phyloP scores from a whole-genome alignment of 53 echinoderm and acorn worm species.

The Paracentrotus lividus region DNA sequence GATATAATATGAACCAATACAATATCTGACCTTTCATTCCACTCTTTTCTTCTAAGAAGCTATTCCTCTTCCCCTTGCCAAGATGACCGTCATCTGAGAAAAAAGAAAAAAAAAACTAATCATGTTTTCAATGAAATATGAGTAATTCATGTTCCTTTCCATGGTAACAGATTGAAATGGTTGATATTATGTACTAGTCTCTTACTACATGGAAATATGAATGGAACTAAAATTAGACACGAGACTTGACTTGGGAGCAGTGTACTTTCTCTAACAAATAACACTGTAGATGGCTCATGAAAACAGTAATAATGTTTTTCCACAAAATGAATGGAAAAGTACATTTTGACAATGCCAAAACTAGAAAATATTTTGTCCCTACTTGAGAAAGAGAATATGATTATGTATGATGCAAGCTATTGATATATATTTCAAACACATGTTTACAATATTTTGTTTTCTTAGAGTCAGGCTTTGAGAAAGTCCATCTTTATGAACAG shows the following conservation, averaged over 20 bases:
- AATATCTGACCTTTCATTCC: slow-evolving; percentile 94
- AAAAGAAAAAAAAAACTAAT: not conserved
- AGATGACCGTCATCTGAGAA: slow-evolving; percentile 68
- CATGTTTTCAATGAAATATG: not conserved
- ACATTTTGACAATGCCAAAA: not conserved
- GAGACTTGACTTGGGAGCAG: not conserved
- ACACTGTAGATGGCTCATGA: not conserved
- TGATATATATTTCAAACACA: no score
- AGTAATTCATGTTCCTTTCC: not conserved
- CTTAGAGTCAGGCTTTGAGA: no score
- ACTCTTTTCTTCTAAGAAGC: slow-evolving; percentile 96
- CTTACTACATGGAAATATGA: not conserved
- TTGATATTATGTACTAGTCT: not conserved
- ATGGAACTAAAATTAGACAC: slow-evolving; percentile 1
- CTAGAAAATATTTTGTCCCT: not conserved
- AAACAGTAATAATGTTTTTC: not conserved
- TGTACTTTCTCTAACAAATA: not conserved
- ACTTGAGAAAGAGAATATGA: no score
- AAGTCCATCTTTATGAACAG: no score
- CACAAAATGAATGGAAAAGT: not conserved
- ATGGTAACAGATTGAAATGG: not conserved
- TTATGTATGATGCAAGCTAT: no score
- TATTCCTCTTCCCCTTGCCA: slow-evolving; percentile 81
- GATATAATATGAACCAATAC: not conserved
- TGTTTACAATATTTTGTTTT: no score